Evolutionary conservation across 2,113 vertebrate genomes (phyloP), one percentile per base, ranked within the genome.

Genomic region (Rhinogobius similis): DNA sequence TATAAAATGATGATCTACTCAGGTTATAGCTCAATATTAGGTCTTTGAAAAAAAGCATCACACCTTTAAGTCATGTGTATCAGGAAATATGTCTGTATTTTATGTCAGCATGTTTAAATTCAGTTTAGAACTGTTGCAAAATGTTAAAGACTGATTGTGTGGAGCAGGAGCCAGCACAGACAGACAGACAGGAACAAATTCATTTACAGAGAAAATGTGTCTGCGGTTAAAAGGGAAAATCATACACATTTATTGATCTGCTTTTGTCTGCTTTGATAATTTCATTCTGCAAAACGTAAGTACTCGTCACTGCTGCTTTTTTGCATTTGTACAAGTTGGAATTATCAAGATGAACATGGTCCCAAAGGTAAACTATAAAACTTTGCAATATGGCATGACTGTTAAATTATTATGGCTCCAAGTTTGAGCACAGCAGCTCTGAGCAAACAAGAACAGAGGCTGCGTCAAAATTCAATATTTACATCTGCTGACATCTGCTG

Each of bases 201-300:
- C 6, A 32, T 59, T 32, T 14, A 32, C 2, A 32, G 26, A 59
- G 26, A 27, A 59, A 59, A 41, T 16, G 1, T 48, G 61, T 20
- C 50, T 39, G 24, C 52, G 23, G 56, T 16, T 44, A 58, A 69
- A n/a, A 65, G 0, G 1, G 0, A 39, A 55, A 56, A 23, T 3
- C 44, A 50, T 66, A 39, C 21, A 26, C 16, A 14, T 18, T 14
- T 52, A 70, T 68, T 61, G 69, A 67, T 81, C 36, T 64, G 4
- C 38, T 38, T 27, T n/a, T 50, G 59, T 72, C 4, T 72, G 44
- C 14, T 1, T 23, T 52, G 48, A n/a, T 21, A 52, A 52, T 52
- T 2, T 21, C 21, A 52, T 52, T 7, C 18, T 44, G 10, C 32
- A 36, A 36, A 41, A 13, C 12, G 12, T 11, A 12, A 14, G 39